A percentile compares a stretch with the other conserved stretches of the same genome.
Evolutionary conservation across 2,113 vertebrate species (phyloP).

Genomic region (Gallinago jamesoni): DNA sequence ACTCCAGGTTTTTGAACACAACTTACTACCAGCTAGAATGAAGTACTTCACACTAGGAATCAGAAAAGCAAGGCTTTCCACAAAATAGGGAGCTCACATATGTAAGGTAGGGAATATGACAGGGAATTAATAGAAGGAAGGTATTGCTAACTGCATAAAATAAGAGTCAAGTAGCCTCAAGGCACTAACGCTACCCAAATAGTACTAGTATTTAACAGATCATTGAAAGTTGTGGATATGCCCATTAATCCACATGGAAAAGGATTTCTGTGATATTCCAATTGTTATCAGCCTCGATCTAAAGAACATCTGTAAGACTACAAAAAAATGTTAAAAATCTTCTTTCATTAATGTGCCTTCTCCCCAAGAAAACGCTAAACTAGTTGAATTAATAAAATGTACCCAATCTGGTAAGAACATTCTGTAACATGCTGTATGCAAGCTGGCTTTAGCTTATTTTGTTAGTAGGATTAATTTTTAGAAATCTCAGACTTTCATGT

Average conservation of each 20-base stretch:
- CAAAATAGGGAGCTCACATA: not conserved
- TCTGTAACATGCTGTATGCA: not conserved
- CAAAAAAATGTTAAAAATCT: not conserved
- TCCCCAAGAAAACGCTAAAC: not conserved
- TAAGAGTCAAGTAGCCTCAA: not conserved
- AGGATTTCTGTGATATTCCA: not conserved
- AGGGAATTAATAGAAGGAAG: not conserved
- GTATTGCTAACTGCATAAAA: not conserved
- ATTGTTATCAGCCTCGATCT: not conserved
- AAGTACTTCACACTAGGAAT: not conserved
- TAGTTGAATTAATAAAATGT: not conserved
- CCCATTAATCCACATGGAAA: not conserved
- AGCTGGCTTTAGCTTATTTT: not conserved
- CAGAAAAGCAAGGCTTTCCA: not conserved
- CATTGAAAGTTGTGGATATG: not conserved
- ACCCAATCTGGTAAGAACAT: not conserved
- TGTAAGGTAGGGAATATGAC: not conserved
- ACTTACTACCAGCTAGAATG: not conserved
- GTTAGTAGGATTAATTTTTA: slow-evolving; percentile 35
- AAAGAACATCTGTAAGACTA: not conserved
- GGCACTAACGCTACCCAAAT: not conserved
- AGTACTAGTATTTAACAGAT: not conserved
- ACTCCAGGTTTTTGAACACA: not conserved
- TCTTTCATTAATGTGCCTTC: not conserved
- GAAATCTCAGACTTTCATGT: not conserved